Evolutionary conservation across 2,888 invertebrate genomes (phyloP).

Genomic region (Erebia ligea): DNA sequence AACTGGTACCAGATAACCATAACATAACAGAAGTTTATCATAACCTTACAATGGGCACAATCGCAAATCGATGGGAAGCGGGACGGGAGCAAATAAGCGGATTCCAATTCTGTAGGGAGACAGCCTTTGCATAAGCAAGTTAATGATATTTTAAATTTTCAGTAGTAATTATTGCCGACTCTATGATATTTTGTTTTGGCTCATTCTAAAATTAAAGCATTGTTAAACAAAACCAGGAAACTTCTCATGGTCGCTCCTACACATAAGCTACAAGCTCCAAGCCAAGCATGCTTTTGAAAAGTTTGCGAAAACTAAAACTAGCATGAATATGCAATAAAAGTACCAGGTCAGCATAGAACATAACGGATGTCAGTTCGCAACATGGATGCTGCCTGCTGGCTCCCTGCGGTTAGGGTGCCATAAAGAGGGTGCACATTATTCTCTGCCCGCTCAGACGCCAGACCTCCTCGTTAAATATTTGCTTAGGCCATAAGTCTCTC

Average conservation of each 20-base stretch:
- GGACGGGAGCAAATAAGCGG: no score
- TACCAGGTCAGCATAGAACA: slow-evolving; percentile 68
- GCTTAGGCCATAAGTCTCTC: slow-evolving; percentile 29
- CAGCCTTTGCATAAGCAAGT: no score
- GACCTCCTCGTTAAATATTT: slow-evolving; percentile 39
- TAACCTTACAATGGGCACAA: not conserved
- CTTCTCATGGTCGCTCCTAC: not conserved
- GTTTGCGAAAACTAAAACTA: slow-evolving; percentile 66
- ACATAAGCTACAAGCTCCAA: slow-evolving; percentile 13
- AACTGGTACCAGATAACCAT: not conserved
- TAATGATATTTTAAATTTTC: no score
- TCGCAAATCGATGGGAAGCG: no score
- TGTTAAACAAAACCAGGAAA: not conserved
- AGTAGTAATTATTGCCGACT: no score
- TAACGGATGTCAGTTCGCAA: slow-evolving; percentile 67
- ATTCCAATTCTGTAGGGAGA: no score
- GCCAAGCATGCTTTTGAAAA: slow-evolving; percentile 22
- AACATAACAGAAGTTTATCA: not conserved
- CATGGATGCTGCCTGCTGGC: slow-evolving; percentile 72
- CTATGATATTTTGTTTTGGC: no score
- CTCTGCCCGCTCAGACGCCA: slow-evolving; percentile 23
- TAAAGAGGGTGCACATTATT: slow-evolving; percentile 37
- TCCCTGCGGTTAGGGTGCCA: slow-evolving; percentile 67
- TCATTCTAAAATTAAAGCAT: not conserved
- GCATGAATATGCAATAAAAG: slow-evolving; percentile 80